These are phyloP conservation scores for Phrynosoma platyrhinos DNA, from an alignment of 2,113 vertebrate genomes.

Conservation along the genomic window DNA sequence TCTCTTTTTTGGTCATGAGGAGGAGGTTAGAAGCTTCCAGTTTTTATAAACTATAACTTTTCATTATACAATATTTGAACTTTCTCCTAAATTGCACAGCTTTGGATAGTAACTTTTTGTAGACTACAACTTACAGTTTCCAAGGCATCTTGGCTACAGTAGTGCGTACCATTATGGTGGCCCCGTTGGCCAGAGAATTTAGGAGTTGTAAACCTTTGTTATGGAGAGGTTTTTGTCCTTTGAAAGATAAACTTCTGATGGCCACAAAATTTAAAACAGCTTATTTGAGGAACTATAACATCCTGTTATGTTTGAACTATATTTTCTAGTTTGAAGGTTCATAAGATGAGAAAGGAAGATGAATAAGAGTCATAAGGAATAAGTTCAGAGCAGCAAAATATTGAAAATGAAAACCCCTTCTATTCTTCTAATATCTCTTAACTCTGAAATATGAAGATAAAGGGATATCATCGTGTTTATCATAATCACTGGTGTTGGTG, in stretches of 20 bases:
- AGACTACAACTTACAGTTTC: background rate
- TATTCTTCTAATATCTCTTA: background rate
- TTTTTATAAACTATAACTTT: background rate
- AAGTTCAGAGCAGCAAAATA: background rate
- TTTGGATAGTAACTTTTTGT: background rate
- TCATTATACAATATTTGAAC: background rate
- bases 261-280: no score
- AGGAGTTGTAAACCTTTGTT: no score
- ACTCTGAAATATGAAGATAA: background rate
- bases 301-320: background rate
- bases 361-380: background rate
- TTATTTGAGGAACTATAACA: background rate
- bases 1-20: background rate
- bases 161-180: no score
- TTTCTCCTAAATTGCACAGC: background rate
- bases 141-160: background rate
- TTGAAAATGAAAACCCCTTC: background rate
- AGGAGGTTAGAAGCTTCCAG: background rate
- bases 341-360: background rate
- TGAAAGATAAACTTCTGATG: no score
- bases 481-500: background rate
- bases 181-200: no score
- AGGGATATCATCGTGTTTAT: slow-evolving; percentile 15
- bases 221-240: no score
- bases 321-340: background rate